A percentile compares a stretch with the other conserved stretches of the same genome.
Evolutionary conservation across 2,797 vertebrate species (phyloP).

Genomic region (Sitta carolinensis): DNA sequence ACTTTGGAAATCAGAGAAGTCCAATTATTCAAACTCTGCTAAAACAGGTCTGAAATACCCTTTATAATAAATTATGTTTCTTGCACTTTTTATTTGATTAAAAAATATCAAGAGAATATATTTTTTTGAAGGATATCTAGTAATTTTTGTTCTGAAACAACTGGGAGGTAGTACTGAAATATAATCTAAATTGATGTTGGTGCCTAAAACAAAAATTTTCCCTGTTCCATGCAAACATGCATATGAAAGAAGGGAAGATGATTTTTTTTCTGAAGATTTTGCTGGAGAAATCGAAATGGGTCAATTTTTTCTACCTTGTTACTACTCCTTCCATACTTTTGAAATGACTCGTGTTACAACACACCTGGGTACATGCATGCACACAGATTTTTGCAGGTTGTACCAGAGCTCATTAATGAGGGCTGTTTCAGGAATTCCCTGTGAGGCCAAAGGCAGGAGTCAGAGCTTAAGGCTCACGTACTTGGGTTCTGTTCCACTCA

Average conservation of each 20-base stretch:
- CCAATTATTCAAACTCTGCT: not conserved
- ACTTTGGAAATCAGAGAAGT: not conserved
- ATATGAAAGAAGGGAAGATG: not conserved
- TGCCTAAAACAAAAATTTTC: not conserved
- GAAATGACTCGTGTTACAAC: not conserved
- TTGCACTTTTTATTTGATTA: not conserved
- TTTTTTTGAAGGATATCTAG: not conserved
- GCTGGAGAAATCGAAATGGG: not conserved
- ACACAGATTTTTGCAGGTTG: not conserved
- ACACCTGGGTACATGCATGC: fast-evolving
- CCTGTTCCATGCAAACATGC: not conserved
- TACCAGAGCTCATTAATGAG: not conserved
- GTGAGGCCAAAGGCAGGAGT: not conserved
- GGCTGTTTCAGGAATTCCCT: not conserved
- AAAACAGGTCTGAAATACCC: not conserved
- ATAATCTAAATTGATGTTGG: not conserved
- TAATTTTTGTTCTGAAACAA: not conserved
- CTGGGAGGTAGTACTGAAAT: not conserved
- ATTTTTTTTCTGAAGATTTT: not conserved
- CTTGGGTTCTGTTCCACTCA: not conserved
- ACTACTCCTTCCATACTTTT: not conserved
- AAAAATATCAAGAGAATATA: not conserved
- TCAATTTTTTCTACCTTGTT: not conserved
- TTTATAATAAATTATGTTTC: not conserved
- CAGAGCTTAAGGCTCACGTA: not conserved